A percentile compares a stretch with the other conserved stretches of the same genome.
Conservation (phyloP, 2,888 invertebrate species). For the Augochlorella aurata region DNA sequence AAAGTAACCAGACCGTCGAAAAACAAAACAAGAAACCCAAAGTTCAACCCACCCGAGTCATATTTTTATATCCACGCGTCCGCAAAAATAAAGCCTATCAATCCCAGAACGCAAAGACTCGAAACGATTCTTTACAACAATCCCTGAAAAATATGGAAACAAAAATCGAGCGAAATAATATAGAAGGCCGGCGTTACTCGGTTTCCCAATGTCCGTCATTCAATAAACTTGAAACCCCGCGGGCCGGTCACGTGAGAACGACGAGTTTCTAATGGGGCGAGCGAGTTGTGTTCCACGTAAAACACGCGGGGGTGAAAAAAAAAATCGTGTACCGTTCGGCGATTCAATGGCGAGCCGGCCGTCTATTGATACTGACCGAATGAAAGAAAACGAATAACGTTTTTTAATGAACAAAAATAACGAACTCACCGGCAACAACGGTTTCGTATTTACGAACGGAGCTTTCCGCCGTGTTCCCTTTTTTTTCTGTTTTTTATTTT, state of each 20-base stretch:
- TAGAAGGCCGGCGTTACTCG: too few relatives aligned
- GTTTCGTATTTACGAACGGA: background rate
- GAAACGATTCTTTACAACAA: too few relatives aligned
- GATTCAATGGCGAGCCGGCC: background rate
- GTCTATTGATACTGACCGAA: background rate
- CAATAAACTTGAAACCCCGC: background rate
- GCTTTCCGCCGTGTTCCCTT: background rate
- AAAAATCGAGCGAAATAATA: too few relatives aligned
- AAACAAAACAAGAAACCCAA: too few relatives aligned
- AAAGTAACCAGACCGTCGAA: too few relatives aligned
- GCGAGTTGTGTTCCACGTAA: too few relatives aligned
- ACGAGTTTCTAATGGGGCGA: background rate
- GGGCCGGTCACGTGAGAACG: background rate
- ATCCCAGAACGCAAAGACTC: too few relatives aligned
- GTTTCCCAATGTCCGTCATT: background rate
- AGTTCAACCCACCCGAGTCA: too few relatives aligned
- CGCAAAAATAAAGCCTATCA: too few relatives aligned
- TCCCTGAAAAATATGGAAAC: too few relatives aligned
- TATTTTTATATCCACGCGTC: too few relatives aligned
- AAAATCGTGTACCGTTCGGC: background rate
- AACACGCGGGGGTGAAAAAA: background rate
- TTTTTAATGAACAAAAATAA: conserved; percentile 23
- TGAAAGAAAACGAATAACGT: conserved; percentile 9
- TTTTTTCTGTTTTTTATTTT: conserved; percentile 1
- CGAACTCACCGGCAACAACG: conserved; percentile 2